phyloP scores from a whole-genome alignment of 2,797 vertebrate genomes.

The Crenuchus spilurus region DNA sequence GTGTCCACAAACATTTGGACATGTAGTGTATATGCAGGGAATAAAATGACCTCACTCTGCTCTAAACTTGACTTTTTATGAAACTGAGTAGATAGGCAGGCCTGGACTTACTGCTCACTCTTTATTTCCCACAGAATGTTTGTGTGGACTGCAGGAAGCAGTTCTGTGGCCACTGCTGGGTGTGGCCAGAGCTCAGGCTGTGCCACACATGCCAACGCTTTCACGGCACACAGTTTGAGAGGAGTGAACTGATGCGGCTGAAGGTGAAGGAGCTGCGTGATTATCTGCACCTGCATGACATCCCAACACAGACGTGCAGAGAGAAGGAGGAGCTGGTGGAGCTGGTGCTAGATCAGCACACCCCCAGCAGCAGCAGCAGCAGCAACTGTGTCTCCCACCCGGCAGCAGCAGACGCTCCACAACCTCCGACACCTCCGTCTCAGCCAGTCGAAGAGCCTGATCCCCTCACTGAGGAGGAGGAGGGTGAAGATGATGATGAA shows the following conservation, averaged over 20 bases:
- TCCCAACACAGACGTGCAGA: conserved; percentile 83
- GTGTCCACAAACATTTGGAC: too few relatives aligned
- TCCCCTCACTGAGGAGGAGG: conserved; percentile 68
- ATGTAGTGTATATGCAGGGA: too few relatives aligned
- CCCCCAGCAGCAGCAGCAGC: conserved; percentile 64
- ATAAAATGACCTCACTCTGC: too few relatives aligned
- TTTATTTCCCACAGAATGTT: conserved; percentile 50
- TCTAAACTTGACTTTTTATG: too few relatives aligned
- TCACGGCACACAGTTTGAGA: conserved; percentile 59
- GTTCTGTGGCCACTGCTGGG: conserved; percentile 62
- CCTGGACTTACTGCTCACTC: background rate
- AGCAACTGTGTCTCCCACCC: conserved; percentile 37
- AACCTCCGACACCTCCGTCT: background rate
- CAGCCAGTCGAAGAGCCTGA: conserved; percentile 45
- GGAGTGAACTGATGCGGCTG: conserved; percentile 65
- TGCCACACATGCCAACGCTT: conserved; percentile 64
- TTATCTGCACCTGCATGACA: conserved; percentile 82
- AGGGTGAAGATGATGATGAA: conserved; percentile 59
- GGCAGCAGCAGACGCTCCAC: conserved; percentile 15
- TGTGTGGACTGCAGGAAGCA: conserved; percentile 66
- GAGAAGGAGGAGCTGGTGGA: conserved; percentile 89
- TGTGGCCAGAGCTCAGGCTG: conserved; percentile 55
- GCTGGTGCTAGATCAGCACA: conserved; percentile 81
- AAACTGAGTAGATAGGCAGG: background rate
- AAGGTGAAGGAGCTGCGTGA: conserved; percentile 86